These are phyloP conservation scores for Netelia virgata DNA, from an alignment of 2,888 invertebrate genomes.

Conservation along the genomic window DNA sequence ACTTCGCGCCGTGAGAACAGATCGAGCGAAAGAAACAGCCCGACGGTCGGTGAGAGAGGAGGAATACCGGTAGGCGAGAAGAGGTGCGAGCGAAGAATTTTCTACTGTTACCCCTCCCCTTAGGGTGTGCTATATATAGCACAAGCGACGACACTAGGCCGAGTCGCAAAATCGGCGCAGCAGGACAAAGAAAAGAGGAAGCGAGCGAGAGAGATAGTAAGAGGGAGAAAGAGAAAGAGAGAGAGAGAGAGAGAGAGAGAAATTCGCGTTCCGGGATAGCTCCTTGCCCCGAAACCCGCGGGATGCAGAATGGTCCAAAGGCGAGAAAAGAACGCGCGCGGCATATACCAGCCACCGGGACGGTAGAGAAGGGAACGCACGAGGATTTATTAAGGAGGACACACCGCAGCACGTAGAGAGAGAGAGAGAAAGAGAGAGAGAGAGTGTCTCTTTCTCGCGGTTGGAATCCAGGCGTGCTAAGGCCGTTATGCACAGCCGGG, in stretches of 20 bases:
- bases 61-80: slow-evolving; percentile 64
- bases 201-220: slow-evolving; percentile 15
- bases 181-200: slow-evolving; percentile 45
- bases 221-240: slow-evolving; percentile 40
- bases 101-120: slow-evolving; percentile 53
- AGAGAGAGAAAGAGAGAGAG: too few relatives aligned
- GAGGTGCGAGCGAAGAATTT: slow-evolving; percentile 68
- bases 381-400: slow-evolving; percentile 81
- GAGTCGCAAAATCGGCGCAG: slow-evolving; percentile 62
- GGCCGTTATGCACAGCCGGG: slow-evolving; percentile 60
- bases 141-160: slow-evolving; percentile 12
- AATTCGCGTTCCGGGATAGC: slow-evolving; percentile 65
- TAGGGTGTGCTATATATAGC: slow-evolving; percentile 7
- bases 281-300: slow-evolving; percentile 42
- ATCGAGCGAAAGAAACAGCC: slow-evolving; percentile 5
- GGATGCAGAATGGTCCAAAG: slow-evolving; percentile 39
- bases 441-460: slow-evolving; percentile 61
- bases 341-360: slow-evolving; percentile 62
- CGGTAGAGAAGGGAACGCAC: slow-evolving; percentile 59
- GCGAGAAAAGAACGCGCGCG: slow-evolving; percentile 67
- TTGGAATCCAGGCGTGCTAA: slow-evolving; percentile 70
- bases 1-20: slow-evolving; percentile 57
- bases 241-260: slow-evolving; percentile 37
- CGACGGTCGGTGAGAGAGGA: not conserved
- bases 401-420: slow-evolving; percentile 47